Percentiles rank a stretch among this genome's conserved stretches.
phyloP scores from a whole-genome alignment of 2,888 invertebrate genomes.

The Drosophila differens region DNA sequence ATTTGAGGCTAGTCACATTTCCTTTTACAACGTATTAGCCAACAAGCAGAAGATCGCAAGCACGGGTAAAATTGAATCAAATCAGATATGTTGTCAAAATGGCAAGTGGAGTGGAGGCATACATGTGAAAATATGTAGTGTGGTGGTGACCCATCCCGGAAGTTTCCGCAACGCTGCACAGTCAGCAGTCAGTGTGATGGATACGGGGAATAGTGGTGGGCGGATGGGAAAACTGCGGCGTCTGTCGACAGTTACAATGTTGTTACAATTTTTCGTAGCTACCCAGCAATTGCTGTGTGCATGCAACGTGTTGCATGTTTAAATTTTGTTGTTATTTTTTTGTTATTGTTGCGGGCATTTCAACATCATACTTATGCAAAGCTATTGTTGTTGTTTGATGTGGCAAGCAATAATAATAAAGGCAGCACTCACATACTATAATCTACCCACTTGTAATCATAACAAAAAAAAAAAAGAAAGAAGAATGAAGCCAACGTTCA shows the following conservation, averaged over 20 bases:
- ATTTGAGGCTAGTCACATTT: slow-evolving; percentile 57
- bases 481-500: slow-evolving; percentile 16
- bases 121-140: slow-evolving; percentile 56
- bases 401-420: slow-evolving; percentile 70
- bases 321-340: slow-evolving; percentile 15
- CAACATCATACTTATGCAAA: slow-evolving; percentile 76
- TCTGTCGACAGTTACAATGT: slow-evolving; percentile 66
- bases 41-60: slow-evolving; percentile 30
- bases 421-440: slow-evolving; percentile 18
- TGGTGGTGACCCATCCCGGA: slow-evolving; percentile 53
- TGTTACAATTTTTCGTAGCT: slow-evolving; percentile 65
- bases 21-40: slow-evolving; percentile 57
- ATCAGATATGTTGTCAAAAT: slow-evolving; percentile 39
- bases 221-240: slow-evolving; percentile 43
- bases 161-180: slow-evolving; percentile 67
- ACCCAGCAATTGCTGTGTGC: slow-evolving; percentile 53
- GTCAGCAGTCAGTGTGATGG: background rate
- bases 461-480: slow-evolving; percentile 11
- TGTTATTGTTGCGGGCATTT: slow-evolving; percentile 39
- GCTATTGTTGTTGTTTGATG: slow-evolving; percentile 55
- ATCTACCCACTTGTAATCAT: slow-evolving; percentile 24
- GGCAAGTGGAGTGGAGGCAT: slow-evolving; percentile 20
- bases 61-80: slow-evolving; percentile 54
- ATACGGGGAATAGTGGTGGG: background rate
- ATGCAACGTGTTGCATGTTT: slow-evolving; percentile 77